These are phyloP conservation scores for Candoia aspera DNA, from an alignment of 2,113 vertebrate genomes.

Conservation along the genomic window DNA sequence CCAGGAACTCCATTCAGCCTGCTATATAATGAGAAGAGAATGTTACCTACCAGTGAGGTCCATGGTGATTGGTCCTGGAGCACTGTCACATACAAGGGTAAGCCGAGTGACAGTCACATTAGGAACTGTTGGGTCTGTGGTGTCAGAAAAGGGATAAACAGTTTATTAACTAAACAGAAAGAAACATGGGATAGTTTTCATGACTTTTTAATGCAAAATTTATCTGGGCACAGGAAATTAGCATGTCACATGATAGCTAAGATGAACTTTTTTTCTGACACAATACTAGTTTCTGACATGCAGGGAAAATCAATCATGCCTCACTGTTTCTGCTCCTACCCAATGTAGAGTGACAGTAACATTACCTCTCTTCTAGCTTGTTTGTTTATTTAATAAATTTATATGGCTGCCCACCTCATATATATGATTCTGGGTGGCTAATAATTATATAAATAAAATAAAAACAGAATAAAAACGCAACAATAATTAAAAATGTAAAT, in stretches of 20 bases:
- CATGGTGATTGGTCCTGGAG: slow-evolving; percentile 81
- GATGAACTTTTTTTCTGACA: neutral
- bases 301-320: neutral
- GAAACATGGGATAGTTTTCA: neutral
- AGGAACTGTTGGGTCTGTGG: slow-evolving; percentile 77
- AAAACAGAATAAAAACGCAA: neutral
- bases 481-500: neutral
- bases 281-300: neutral
- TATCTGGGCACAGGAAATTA: neutral
- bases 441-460: neutral
- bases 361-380: neutral
- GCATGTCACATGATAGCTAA: neutral
- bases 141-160: slow-evolving; percentile 38
- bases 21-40: neutral
- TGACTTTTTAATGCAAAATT: neutral
- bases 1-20: neutral
- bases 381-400: neutral
- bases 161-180: slow-evolving; percentile 1
- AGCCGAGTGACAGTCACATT: slow-evolving; percentile 81
- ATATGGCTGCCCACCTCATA: neutral
- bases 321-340: neutral
- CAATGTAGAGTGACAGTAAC: neutral
- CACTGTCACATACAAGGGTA: slow-evolving; percentile 76
- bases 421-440: neutral
- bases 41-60: slow-evolving; percentile 78